Evolutionary conservation across 2,888 invertebrate genomes (phyloP).

Genomic region (Bombylius major): DNA sequence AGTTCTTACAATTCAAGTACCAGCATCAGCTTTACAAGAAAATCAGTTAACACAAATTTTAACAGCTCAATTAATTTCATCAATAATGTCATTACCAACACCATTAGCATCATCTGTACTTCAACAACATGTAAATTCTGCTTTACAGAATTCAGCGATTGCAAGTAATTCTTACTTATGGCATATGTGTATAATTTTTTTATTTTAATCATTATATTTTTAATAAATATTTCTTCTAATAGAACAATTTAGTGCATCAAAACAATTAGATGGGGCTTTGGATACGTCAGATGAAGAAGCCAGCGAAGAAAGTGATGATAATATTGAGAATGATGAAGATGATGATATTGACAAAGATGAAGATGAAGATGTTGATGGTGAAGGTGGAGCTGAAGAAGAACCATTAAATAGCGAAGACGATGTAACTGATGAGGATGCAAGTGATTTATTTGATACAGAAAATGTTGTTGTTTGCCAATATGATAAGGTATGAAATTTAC

Average conservation of each 20-base stretch:
- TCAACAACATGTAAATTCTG: slow-evolving; percentile 82
- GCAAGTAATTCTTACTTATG: slow-evolving; percentile 23
- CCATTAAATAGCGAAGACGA: slow-evolving; percentile 95
- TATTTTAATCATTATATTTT: neutral
- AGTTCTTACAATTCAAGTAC: slow-evolving; percentile 80
- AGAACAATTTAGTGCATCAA: slow-evolving; percentile 31
- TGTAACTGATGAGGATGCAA: slow-evolving; percentile 90
- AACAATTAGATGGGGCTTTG: slow-evolving; percentile 50
- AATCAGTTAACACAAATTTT: slow-evolving; percentile 55
- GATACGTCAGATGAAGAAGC: slow-evolving; percentile 66
- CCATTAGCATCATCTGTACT: slow-evolving; percentile 67
- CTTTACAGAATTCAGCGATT: slow-evolving; percentile 46
- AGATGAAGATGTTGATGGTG: slow-evolving; percentile 48
- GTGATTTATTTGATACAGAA: slow-evolving; percentile 95
- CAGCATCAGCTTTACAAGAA: slow-evolving; percentile 69
- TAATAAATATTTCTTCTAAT: neutral
- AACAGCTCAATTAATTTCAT: slow-evolving; percentile 78
- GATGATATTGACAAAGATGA: slow-evolving; percentile 57
- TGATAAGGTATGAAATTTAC: slow-evolving; percentile 62
- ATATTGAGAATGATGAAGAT: slow-evolving; percentile 59
- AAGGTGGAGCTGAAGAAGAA: slow-evolving; percentile 67
- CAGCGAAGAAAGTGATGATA: slow-evolving; percentile 62
- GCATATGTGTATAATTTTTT: neutral
- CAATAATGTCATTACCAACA: slow-evolving; percentile 77
- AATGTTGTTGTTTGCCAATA: slow-evolving; percentile 99